phyloP scores from a whole-genome alignment of 2,113 vertebrate species.

The Pholis gunnellus region DNA sequence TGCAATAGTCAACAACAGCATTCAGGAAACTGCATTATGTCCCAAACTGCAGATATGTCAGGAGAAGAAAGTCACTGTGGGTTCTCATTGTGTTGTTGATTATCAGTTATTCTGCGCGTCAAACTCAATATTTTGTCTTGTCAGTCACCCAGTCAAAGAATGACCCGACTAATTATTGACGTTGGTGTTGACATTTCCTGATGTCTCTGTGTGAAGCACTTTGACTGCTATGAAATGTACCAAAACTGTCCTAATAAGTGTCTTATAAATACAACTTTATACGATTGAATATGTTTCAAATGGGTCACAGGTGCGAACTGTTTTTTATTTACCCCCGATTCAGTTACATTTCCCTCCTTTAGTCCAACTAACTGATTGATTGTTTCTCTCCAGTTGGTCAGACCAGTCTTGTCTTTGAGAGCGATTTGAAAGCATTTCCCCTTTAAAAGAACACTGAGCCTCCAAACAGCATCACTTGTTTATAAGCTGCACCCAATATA shows the following conservation, averaged over 20 bases:
- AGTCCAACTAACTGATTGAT: constrained; percentile 11
- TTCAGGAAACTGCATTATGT: constrained; percentile 25
- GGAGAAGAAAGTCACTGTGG: constrained; percentile 37
- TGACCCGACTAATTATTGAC: constrained; percentile 50
- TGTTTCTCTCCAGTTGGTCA: constrained; percentile 11
- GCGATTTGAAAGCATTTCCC: background rate
- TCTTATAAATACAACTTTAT: background rate
- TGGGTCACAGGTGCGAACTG: background rate
- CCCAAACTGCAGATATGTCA: constrained; percentile 37
- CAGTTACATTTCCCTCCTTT: background rate
- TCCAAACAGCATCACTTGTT: constrained; percentile 14
- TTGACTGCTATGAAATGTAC: constrained; percentile 2
- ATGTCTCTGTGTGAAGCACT: constrained; percentile 22
- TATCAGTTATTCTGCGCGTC: constrained; percentile 60
- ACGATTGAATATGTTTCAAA: background rate
- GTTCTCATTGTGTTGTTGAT: constrained; percentile 61
- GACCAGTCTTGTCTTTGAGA: background rate
- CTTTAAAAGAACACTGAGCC: background rate
- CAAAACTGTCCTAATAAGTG: background rate
- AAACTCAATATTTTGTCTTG: constrained; percentile 52
- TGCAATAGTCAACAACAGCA: background rate
- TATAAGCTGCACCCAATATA: constrained; percentile 31
- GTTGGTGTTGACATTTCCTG: constrained; percentile 48
- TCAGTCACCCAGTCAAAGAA: constrained; percentile 58
- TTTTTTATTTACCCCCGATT: background rate